Base-by-base conservation (phyloP, 1,140 invertebrate species). In the Hermatobates lingyangjiaoensis region DNA sequence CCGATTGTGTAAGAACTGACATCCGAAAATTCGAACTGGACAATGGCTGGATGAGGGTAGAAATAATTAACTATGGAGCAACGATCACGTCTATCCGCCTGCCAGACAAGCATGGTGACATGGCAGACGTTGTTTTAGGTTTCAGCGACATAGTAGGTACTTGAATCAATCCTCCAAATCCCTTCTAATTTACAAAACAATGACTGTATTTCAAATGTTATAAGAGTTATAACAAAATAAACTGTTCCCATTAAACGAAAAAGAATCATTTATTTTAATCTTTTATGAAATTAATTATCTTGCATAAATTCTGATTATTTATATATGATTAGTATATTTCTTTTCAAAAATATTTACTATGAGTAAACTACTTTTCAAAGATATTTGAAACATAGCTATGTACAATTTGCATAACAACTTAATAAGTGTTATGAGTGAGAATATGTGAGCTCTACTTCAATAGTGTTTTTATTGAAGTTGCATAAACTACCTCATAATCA, bases 41-140 rank as follows among this genome's bases (percentile, higher is more conserved):
- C 26, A 51, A 51, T 21, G 50, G 50, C 18, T 34, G 25, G 14
- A 51, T 51, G 40, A 25, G 24, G 4, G 50, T 51, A 2, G 50
- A 78, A 55, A 70, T 83, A 0, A 81, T 87, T 45, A 79, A 75
- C 27, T 82, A 82, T 59, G 87, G 87, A 40, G 86, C 83, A 1
- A 81, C 78, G 1, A 76, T 90, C 26, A 81, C 77, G 20, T 74
- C 76, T 34, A 73, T 90, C 24, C 68, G 73, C 64, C 70, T 81
- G 1, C 81, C 83, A 0, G 80, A 88, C 63, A 75, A 73, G 54
- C 61, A 74, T 57, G 83, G 83, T 1, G 61, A 70, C 21, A 15
- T 74, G 3, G 72, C 69, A 7, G 86, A 90, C 62, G 71, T 91
- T 15, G 75, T 78, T 0, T 70, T 87, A 12, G 87, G 87, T 27